Conservation (phyloP, 2,797 vertebrate genomes). For the Ceryle rudis region DNA sequence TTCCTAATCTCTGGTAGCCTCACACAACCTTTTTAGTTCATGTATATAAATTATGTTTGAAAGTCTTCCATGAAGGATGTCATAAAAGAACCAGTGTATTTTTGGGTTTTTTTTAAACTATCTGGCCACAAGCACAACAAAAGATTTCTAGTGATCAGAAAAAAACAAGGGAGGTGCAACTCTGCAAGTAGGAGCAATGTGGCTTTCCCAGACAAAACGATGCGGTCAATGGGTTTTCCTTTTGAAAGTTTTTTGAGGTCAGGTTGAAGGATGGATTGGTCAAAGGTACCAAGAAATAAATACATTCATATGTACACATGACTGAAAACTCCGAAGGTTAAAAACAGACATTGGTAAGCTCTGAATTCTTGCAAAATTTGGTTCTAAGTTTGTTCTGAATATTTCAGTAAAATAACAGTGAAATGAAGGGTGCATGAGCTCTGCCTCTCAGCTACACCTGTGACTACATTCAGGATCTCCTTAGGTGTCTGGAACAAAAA, state of each 20-base stretch:
- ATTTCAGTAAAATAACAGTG: not conserved
- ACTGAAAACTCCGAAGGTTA: not conserved
- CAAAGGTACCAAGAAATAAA: not conserved
- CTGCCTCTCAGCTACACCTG: fast-evolving
- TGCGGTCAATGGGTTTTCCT: not conserved
- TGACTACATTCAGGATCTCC: not conserved
- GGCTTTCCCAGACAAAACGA: not conserved
- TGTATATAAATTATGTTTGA: not conserved
- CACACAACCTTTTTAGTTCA: not conserved
- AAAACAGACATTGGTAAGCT: not conserved
- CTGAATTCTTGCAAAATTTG: not conserved
- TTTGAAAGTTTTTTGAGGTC: not conserved
- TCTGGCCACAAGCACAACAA: not conserved
- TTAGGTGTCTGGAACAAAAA: not conserved
- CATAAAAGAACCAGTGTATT: not conserved
- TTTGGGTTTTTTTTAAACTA: not conserved
- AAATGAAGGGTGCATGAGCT: not conserved
- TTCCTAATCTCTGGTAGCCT: not conserved
- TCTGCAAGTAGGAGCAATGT: not conserved
- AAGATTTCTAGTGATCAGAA: not conserved
- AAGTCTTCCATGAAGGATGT: not conserved
- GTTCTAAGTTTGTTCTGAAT: not conserved
- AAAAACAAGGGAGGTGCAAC: not conserved
- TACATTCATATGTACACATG: fast-evolving
- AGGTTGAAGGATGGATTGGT: not conserved